Percentiles rank a stretch among this genome's conserved stretches.
These are phyloP conservation scores for Eupsittula cactorum DNA, from an alignment of 2,113 vertebrate species.

Conservation along the genomic window DNA sequence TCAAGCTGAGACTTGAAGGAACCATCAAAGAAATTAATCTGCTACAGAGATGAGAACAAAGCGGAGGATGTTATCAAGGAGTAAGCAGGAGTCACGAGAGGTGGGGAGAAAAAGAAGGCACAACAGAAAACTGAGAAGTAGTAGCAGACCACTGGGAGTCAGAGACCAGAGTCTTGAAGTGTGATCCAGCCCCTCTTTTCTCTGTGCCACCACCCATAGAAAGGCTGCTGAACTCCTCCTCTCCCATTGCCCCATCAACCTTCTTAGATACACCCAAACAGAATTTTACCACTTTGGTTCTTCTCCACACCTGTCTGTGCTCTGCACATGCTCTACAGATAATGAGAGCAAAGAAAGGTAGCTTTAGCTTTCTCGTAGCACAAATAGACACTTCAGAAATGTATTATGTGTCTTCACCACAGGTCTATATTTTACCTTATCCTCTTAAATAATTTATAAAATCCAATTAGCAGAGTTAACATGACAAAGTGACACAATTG, in stretches of 20 bases:
- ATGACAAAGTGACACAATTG: background rate
- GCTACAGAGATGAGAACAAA: background rate
- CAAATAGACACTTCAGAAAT: background rate
- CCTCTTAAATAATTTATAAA: background rate
- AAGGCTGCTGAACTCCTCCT: background rate
- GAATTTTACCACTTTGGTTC: background rate
- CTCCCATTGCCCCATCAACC: background rate
- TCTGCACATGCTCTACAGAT: background rate
- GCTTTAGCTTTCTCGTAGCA: background rate
- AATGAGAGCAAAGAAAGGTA: background rate
- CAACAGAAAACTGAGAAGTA: background rate
- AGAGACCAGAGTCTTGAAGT: background rate
- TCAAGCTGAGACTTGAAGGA: background rate
- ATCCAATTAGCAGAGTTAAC: background rate
- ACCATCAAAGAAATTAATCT: background rate
- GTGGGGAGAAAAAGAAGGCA: background rate
- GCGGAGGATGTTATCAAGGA: background rate
- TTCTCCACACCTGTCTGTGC: background rate
- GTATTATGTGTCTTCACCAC: background rate
- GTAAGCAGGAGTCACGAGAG: background rate
- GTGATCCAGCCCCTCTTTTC: background rate
- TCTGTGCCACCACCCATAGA: background rate
- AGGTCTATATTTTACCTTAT: background rate
- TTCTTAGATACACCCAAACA: background rate
- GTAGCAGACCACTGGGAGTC: background rate